Base-by-base conservation (phyloP, 2,797 vertebrate genomes). In the Psittacula derbiana region DNA sequence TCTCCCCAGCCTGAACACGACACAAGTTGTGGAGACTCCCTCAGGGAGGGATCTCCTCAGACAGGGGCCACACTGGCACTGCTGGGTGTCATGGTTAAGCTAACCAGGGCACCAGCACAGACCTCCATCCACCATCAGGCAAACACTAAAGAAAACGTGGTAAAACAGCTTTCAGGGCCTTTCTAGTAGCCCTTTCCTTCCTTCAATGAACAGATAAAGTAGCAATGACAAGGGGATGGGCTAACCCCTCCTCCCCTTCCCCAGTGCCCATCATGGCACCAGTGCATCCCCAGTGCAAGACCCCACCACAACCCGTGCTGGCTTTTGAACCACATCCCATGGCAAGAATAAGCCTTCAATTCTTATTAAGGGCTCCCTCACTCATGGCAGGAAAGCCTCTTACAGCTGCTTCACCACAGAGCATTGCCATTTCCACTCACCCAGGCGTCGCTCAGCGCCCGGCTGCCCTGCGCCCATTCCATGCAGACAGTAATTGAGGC, bases 1-100 rank as follows among this genome's bases (percentile, higher is more conserved):
- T 0, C 10, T 47, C 28, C 36, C 47, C 0, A 3, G 49, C 38
- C 47, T 0, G 0, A n/a, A 2, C 0, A 0, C 0, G 0, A 27
- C 0, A 1, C n/a, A 7, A 58, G 61, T 25, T 10, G 8, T 0
- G 3, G 20, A 36, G 52, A 20, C 3, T 28, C 12, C 4, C 0
- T 0, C 3, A 8, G 9, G 46, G 38, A 66, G 4, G 43, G 17
- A 30, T 1, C 4, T 28, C 31, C 70, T 33, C 55, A 4, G 11
- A 52, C 9, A 12, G 24, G 16, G 16, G 40, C 31, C 17, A 16
- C 0, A 0, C 25, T 2, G 7, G 28, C 12, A 14, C 33, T 52
- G 40, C 67, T 10, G 31, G 12, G 7, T 16, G 31, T 20, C 5
- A 0, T 1, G 3, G 50, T 30, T 31, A 9, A 43, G 47, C 57